A percentile compares a stretch with the other conserved stretches of the same genome.
These are phyloP conservation scores for Griposia aprilina DNA, from an alignment of 2,888 invertebrate genomes.

Conservation along the genomic window DNA sequence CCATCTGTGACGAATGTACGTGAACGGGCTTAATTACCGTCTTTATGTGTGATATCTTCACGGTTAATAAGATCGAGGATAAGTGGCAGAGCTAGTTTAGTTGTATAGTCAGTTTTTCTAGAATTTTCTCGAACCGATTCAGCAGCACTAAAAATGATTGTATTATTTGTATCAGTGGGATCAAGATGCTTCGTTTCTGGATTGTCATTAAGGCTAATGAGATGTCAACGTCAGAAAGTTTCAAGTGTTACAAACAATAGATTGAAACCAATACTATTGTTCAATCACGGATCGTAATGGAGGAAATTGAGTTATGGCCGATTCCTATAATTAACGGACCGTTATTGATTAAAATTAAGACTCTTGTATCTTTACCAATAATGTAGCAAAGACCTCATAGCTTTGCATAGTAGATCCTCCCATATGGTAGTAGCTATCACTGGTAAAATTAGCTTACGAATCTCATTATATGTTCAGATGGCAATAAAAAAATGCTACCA, in stretches of 20 bases:
- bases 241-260: background rate
- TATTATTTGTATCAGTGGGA: background rate
- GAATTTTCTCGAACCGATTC: background rate
- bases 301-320: background rate
- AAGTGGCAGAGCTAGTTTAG: constrained; percentile 1
- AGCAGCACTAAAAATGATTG: background rate
- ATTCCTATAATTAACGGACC: too few species aligned
- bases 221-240: background rate
- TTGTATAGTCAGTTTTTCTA: background rate
- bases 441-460: too few species aligned
- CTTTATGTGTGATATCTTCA: constrained; percentile 33
- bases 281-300: background rate
- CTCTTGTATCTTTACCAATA: too few species aligned
- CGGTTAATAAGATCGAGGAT: constrained; percentile 16
- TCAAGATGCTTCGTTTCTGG: background rate
- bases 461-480: too few species aligned
- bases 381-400: too few species aligned
- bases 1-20: constrained; percentile 33
- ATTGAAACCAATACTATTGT: background rate
- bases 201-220: constrained; percentile 5
- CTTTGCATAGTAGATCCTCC: too few species aligned
- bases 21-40: constrained; percentile 24
- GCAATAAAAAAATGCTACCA: too few species aligned
- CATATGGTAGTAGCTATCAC: too few species aligned
- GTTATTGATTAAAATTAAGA: too few species aligned